Evolutionary conservation across 2,797 vertebrate species (phyloP), one percentile per base, ranked within the genome.

Genomic region (Erithacus rubecula): DNA sequence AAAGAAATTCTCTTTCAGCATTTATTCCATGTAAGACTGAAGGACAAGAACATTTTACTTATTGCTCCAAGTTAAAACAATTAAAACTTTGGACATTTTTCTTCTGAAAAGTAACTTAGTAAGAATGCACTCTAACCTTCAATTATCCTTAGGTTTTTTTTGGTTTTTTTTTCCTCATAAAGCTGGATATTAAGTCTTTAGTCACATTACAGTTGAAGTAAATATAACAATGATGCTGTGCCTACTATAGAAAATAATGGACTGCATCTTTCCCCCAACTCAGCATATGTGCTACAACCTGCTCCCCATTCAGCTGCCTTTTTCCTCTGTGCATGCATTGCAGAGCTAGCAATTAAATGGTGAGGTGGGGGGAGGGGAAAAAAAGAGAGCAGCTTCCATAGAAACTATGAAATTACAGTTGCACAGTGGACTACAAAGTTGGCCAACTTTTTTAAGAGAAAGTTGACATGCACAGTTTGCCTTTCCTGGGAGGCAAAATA

Each of bases 301-400:
- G 69, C 24, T 90, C 26, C 39, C 30, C 37, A 37, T 65, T 65
- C 67, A 87, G 15, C 39, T 85, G 39, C 75, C 32, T 65, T 74
- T 69, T 67, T 56, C 26, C 63, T 87, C 82, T 59, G 55, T 43
- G 79, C 47, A 80, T 0, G 1, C 59, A 62, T 15, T 47, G 56
- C 44, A 89, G 60, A 77, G 43, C 23, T 51, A 39, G 39, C 64
- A 80, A 49, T 20, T 87, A 59, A 72, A 80, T 13, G 15, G 17
- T 15, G 11, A 18, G 12, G 16, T 5, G 3, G 4, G 7, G 19
- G 2, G 4, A 15, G 3, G 3, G 5, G 2, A 46, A 53, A 51
- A 62, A 58, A 51, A 13, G 21, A 64, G 32, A 55, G 22, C 19
- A 43, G 13, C 79, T 91, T 69, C 76, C 75, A 67, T 5, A 51